These are phyloP conservation scores for Ameiurus melas DNA, from an alignment of 2,113 vertebrate species.

Conservation along the genomic window DNA sequence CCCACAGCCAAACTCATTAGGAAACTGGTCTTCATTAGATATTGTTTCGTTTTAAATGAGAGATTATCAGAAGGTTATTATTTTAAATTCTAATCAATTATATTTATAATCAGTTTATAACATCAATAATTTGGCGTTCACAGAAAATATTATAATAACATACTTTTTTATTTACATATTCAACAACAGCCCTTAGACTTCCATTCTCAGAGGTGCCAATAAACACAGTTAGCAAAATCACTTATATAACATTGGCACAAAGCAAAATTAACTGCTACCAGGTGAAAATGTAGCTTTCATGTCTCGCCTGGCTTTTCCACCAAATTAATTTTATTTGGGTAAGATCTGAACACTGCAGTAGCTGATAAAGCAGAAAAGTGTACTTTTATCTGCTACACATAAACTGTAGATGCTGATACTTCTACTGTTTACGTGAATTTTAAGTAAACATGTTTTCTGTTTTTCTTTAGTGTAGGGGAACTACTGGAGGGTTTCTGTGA, in stretches of 20 bases:
- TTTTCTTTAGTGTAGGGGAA: background rate
- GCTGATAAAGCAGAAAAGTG: background rate
- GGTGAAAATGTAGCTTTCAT: background rate
- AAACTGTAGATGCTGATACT: background rate
- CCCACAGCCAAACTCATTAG: background rate
- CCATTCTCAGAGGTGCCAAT: background rate
- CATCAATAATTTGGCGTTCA: background rate
- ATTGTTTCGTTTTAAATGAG: background rate
- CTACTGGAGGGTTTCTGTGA: background rate
- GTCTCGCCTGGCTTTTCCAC: background rate
- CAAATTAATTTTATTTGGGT: background rate
- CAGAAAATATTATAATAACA: background rate
- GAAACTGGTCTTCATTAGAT: background rate
- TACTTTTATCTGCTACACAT: background rate
- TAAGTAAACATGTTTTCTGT: background rate
- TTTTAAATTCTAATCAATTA: too few species aligned
- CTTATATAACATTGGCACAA: background rate
- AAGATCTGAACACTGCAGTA: background rate
- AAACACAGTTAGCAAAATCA: background rate
- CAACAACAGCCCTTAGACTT: background rate
- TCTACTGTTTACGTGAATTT: background rate
- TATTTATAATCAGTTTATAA: background rate
- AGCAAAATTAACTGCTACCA: background rate
- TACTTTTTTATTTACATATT: background rate
- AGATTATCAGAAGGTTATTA: background rate